A percentile compares a stretch with the other conserved stretches of the same genome.
Evolutionary conservation across 2,888 invertebrate genomes (phyloP).

Genomic region (Macrosoma leucophasiata): DNA sequence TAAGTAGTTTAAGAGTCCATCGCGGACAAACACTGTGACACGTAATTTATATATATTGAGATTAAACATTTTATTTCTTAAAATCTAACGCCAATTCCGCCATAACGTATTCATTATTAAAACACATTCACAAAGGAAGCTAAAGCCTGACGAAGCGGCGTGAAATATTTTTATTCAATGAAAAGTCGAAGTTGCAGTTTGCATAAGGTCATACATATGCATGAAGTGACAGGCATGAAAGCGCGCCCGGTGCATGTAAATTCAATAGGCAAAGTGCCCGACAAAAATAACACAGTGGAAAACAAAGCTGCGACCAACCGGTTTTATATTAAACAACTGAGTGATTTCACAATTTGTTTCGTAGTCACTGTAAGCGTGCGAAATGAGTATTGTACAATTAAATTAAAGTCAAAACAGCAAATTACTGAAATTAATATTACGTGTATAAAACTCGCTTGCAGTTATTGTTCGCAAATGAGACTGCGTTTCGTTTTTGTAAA

Average conservation of each 20-base stretch:
- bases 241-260: conserved; percentile 53
- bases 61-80: neutral
- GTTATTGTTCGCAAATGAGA: too few species aligned
- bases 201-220: conserved; percentile 66
- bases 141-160: conserved; percentile 10
- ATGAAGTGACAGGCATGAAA: conserved; percentile 49
- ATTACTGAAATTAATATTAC: too few species aligned
- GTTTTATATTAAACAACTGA: conserved; percentile 35
- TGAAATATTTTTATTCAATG: conserved; percentile 58
- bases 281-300: conserved; percentile 48
- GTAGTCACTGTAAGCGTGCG: neutral
- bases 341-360: conserved; percentile 8
- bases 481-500: too few species aligned
- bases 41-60: too few species aligned
- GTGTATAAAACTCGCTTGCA: too few species aligned
- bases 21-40: too few species aligned
- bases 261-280: conserved; percentile 51
- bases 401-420: too few species aligned
- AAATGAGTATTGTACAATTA: neutral
- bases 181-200: conserved; percentile 56
- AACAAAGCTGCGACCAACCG: conserved; percentile 49
- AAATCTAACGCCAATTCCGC: neutral
- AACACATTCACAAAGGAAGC: neutral
- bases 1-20: too few species aligned
- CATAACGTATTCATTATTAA: neutral